Conservation (phyloP, 2,888 invertebrate genomes). For the Caenorhabditis sp. region DNA sequence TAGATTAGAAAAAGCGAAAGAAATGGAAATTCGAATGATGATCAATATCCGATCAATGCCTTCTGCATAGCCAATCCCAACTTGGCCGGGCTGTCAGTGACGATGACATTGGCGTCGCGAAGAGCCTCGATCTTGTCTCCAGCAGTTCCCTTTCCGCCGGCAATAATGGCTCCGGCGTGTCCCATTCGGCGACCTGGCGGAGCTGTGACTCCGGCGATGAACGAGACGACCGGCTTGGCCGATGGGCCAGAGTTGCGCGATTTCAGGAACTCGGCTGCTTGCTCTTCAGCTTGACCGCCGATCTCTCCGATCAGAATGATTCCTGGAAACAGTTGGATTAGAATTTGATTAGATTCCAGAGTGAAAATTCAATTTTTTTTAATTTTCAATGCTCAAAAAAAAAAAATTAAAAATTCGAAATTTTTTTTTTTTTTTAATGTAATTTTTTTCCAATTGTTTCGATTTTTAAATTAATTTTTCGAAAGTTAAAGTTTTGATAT, state of each 20-base stretch:
- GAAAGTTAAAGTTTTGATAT: background rate
- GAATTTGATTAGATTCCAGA: too few relatives aligned
- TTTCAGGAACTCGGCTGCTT: slow-evolving; percentile 92
- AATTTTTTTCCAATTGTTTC: too few relatives aligned
- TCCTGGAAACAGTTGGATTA: slow-evolving; percentile 77
- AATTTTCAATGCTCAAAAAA: too few relatives aligned
- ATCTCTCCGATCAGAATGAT: slow-evolving; percentile 98
- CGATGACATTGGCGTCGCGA: slow-evolving; percentile 71
- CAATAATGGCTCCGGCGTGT: slow-evolving; percentile 76
- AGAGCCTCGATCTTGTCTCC: slow-evolving; percentile 76
- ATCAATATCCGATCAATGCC: slow-evolving; percentile 17
- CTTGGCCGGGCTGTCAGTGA: slow-evolving; percentile 75
- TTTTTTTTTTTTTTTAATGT: too few relatives aligned
- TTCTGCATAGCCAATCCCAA: slow-evolving; percentile 70
- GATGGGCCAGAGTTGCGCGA: slow-evolving; percentile 85
- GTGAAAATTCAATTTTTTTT: too few relatives aligned
- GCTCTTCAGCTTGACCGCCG: slow-evolving; percentile 97
- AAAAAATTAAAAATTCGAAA: too few relatives aligned
- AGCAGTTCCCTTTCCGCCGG: slow-evolving; percentile 76
- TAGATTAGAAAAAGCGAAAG: background rate
- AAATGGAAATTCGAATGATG: background rate
- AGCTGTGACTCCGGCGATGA: slow-evolving; percentile 98
- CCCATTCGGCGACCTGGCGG: slow-evolving; percentile 85
- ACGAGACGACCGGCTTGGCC: slow-evolving; percentile 97
- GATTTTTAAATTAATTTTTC: background rate